Conservation (phyloP, 1,140 invertebrate genomes). For the Oryctes rhinoceros region DNA sequence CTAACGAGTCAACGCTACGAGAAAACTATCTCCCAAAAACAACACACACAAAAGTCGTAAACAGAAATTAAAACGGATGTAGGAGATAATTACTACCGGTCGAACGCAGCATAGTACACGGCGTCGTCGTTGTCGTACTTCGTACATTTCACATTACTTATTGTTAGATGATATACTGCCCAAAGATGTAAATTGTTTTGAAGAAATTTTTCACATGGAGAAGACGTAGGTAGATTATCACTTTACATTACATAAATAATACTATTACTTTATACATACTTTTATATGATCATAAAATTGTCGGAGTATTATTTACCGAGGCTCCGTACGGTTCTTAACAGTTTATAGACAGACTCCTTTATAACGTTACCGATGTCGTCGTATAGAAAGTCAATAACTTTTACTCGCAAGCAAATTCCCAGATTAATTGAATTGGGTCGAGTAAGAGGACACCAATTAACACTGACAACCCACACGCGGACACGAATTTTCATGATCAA, state of each 20-base stretch:
- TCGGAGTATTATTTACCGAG: background rate
- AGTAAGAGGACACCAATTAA: constrained; percentile 34
- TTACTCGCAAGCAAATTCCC: constrained; percentile 34
- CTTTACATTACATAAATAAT: constrained; percentile 18
- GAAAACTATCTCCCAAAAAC: too few relatives aligned
- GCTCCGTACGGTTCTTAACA: background rate
- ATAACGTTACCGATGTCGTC: background rate
- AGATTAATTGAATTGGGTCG: constrained; percentile 32
- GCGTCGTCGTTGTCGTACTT: too few relatives aligned
- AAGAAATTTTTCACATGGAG: background rate
- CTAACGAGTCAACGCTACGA: too few relatives aligned
- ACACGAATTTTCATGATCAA: constrained; percentile 35
- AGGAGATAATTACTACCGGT: too few relatives aligned
- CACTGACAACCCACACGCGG: constrained; percentile 30
- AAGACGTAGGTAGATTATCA: background rate
- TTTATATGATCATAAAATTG: constrained; percentile 23
- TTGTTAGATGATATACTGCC: too few relatives aligned
- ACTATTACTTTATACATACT: background rate
- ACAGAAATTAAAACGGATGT: too few relatives aligned
- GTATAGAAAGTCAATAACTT: constrained; percentile 36
- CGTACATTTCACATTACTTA: too few relatives aligned
- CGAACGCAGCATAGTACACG: too few relatives aligned
- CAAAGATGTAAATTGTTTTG: background rate
- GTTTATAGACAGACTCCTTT: constrained; percentile 6
- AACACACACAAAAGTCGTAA: too few relatives aligned